phyloP scores from a whole-genome alignment of 2,888 invertebrate species.

The Pandemis corylana region DNA sequence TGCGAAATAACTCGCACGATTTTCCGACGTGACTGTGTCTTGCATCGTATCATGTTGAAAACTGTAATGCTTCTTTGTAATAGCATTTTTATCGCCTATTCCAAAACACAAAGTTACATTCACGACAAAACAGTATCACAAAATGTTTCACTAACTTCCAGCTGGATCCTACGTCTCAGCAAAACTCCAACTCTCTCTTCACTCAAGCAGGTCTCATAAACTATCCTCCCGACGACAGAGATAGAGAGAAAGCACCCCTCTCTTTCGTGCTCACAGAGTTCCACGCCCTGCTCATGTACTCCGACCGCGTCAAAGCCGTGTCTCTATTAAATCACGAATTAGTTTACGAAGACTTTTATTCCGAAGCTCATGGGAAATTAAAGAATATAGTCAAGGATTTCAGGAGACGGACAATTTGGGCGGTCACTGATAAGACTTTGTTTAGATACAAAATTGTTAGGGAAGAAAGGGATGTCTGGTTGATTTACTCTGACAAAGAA shows the following conservation, averaged over 20 bases:
- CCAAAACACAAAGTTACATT: no score
- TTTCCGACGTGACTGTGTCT: no score
- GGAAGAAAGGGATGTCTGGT: slow-evolving; percentile 95
- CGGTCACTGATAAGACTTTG: slow-evolving; percentile 92
- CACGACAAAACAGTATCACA: no score
- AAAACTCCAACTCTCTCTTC: slow-evolving; percentile 78
- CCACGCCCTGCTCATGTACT: slow-evolving; percentile 93
- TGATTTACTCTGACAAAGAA: slow-evolving; percentile 93
- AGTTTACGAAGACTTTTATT: slow-evolving; percentile 93
- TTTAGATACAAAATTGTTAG: slow-evolving; percentile 93
- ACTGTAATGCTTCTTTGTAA: no score
- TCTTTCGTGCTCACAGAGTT: slow-evolving; percentile 95
- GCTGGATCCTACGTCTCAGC: slow-evolving; percentile 80
- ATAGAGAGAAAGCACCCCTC: slow-evolving; percentile 84
- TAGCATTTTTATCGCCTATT: no score
- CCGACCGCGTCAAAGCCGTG: slow-evolving; percentile 92
- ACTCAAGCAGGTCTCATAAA: slow-evolving; percentile 74
- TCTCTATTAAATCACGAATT: slow-evolving; percentile 94
- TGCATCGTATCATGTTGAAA: no score
- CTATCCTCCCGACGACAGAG: slow-evolving; percentile 68
- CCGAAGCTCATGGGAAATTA: slow-evolving; percentile 91
- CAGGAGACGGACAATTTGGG: slow-evolving; percentile 92
- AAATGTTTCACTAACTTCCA: slow-evolving; percentile 55
- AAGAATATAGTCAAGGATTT: slow-evolving; percentile 93
- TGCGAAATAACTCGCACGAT: no score